phyloP scores from a whole-genome alignment of 2,797 vertebrate genomes.

The Cottoperca gobio region DNA sequence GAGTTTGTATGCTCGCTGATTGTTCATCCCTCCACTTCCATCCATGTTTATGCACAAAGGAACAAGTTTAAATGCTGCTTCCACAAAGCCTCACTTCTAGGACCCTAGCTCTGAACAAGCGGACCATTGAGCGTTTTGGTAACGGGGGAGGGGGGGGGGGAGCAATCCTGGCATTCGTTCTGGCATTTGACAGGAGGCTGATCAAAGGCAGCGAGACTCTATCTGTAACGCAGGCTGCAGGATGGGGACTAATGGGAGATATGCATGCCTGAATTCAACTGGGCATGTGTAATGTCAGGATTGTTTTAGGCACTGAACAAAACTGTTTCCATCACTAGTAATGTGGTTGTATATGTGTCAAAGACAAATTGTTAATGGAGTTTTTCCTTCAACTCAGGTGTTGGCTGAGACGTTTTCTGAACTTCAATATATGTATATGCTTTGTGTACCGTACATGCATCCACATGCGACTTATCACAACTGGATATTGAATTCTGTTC shows the following conservation, averaged over 20 bases:
- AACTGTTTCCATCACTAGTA: constrained; percentile 11
- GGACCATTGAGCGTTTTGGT: constrained; percentile 69
- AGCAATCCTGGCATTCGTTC: constrained; percentile 59
- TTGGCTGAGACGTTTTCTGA: background rate
- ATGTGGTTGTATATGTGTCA: constrained; percentile 13
- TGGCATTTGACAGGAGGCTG: constrained; percentile 62
- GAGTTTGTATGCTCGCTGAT: constrained; percentile 41
- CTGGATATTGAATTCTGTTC: constrained; percentile 38
- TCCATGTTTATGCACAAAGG: constrained; percentile 58
- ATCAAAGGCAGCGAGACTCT: constrained; percentile 65
- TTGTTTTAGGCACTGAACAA: constrained; percentile 30
- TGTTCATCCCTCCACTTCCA: constrained; percentile 39
- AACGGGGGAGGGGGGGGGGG: constrained; percentile 8
- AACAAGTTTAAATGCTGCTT: constrained; percentile 59
- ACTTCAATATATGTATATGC: background rate
- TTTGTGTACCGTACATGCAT: background rate
- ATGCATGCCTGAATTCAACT: constrained; percentile 53
- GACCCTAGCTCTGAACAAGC: constrained; percentile 76
- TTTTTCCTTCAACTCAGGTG: background rate
- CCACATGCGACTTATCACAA: constrained; percentile 23
- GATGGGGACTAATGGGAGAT: constrained; percentile 51
- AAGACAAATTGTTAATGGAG: background rate
- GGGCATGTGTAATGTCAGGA: constrained; percentile 40
- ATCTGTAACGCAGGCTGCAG: constrained; percentile 42
- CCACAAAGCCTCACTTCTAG: constrained; percentile 70